Evolutionary conservation across 2,113 vertebrate species (phyloP).

Genomic region (Archocentrus centrarchus): DNA sequence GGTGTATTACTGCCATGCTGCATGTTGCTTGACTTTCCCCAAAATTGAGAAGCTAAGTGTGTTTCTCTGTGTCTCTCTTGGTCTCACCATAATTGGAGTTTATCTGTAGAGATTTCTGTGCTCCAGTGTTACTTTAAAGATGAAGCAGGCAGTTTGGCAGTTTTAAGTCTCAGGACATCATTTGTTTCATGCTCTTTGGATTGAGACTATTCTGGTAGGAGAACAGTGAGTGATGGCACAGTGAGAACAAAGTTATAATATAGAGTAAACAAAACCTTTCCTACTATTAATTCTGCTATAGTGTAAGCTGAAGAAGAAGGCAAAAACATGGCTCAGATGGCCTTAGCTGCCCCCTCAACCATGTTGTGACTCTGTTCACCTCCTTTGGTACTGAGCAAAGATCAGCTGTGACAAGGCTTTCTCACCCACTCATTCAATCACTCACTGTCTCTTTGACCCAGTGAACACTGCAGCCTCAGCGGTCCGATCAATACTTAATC

Average conservation of each 20-base stretch:
- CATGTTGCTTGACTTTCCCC: neutral
- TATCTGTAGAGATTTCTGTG: neutral
- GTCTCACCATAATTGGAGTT: neutral
- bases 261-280: neutral
- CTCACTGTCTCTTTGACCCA: neutral
- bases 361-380: too few relatives aligned
- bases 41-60: neutral
- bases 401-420: neutral
- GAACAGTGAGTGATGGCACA: too few relatives aligned
- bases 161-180: too few relatives aligned
- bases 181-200: too few relatives aligned
- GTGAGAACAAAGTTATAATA: neutral
- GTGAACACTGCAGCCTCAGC: slow-evolving; percentile 7
- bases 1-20: neutral
- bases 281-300: neutral
- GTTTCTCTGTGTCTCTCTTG: neutral
- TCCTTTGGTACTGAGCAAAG: neutral
- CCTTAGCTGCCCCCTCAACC: too few relatives aligned
- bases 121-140: too few relatives aligned
- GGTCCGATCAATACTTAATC: slow-evolving; percentile 44
- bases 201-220: too few relatives aligned
- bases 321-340: too few relatives aligned
- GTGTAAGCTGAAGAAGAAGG: too few relatives aligned
- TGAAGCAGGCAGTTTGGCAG: too few relatives aligned
- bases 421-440: neutral